Base-by-base conservation (phyloP, 2,797 vertebrate genomes). In the Pseudopleuronectes americanus region DNA sequence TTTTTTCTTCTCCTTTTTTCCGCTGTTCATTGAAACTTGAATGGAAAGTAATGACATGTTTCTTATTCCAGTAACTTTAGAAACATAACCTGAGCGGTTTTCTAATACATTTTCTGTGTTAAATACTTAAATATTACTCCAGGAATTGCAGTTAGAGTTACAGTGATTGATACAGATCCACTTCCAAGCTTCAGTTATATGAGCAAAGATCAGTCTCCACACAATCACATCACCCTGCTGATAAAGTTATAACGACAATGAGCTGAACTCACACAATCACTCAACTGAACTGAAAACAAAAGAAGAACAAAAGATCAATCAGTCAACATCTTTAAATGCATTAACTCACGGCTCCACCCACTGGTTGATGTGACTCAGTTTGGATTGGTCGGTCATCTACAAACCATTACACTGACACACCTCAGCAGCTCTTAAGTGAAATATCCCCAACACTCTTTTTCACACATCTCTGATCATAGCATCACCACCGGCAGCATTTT, bases 321-420 rank as follows among this genome's bases (percentile, higher is more conserved):
- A 65, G 8, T 65, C 2, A 3, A 24, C 22, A 19, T 3, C 6
- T 63, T 65, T n/a, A 45, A 45, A 31, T 9, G 7, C 14, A 10
- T 63, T 58, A 48, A 23, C 48, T 45, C n/a, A 31, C 26, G 28
- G 48, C 57, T 63, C 64, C 58, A 2, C 74, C 68, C 63, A 53
- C 57, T 56, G 24, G 23, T 23, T 77, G 31, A 69, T 71, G 17
- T 57, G n/a, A 48, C 55, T 8, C 28, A 21, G 36, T 22, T 49
- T 13, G 71, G 69, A 88, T 87, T 82, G 77, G 87, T 80, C 70
- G 59, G 56, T 65, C 31, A 14, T 47, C 68, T 9, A 49, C 19
- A 57, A 41, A 65, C 23, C 36, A 7, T 55, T 38, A 10, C 1
- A 4, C 26, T 54, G 16, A 48, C 53, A 66, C 41, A 41, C 53